A percentile compares a stretch with the other conserved stretches of the same genome.
Evolutionary conservation across 2,888 invertebrate species (phyloP).

Genomic region (Nomada ferruginata): DNA sequence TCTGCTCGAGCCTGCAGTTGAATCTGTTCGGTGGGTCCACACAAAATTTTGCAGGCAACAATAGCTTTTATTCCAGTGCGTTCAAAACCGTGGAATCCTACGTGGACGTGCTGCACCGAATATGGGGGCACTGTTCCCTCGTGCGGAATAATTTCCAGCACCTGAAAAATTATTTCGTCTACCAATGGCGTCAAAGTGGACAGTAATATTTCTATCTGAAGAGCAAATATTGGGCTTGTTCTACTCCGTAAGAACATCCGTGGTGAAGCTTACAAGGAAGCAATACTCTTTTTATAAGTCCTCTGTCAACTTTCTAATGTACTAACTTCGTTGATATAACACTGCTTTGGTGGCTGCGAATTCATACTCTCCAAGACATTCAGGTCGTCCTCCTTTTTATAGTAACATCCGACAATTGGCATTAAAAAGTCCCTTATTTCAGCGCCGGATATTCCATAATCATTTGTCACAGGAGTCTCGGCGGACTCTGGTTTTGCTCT

Average conservation of each 20-base stretch:
- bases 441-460: background rate
- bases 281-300: too few species aligned
- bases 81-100: slow-evolving; percentile 67
- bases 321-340: slow-evolving; percentile 64
- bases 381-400: slow-evolving; percentile 59
- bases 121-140: slow-evolving; percentile 66
- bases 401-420: slow-evolving; percentile 43
- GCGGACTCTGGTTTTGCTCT: background rate
- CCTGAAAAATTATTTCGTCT: slow-evolving; percentile 41
- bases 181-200: background rate
- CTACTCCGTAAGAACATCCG: background rate
- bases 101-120: slow-evolving; percentile 62
- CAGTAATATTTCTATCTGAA: background rate
- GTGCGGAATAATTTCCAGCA: slow-evolving; percentile 66
- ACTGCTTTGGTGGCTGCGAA: slow-evolving; percentile 17
- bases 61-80: slow-evolving; percentile 82
- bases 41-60: slow-evolving; percentile 86
- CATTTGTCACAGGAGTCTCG: background rate
- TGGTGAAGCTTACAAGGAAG: background rate
- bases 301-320: background rate
- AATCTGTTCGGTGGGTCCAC: slow-evolving; percentile 86
- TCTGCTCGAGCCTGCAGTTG: slow-evolving; percentile 85
- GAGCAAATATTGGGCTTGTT: background rate
- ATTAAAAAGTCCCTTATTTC: slow-evolving; percentile 60
- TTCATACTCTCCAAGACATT: slow-evolving; percentile 48